A percentile compares a stretch with the other conserved stretches of the same genome.
Conservation (phyloP, 2,113 vertebrate species). For the Nasalis larvatus region DNA sequence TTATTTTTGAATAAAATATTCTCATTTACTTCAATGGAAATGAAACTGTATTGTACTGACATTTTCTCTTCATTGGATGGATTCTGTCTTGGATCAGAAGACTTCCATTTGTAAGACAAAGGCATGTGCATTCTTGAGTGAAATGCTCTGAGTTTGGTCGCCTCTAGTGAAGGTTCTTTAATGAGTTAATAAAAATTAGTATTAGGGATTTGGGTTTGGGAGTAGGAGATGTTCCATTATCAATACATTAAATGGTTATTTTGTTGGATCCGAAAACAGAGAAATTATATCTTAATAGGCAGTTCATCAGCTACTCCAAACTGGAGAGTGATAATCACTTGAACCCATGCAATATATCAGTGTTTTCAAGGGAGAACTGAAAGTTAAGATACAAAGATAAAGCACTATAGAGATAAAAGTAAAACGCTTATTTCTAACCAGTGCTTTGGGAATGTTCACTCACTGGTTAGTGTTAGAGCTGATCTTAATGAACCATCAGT, state of each 20-base stretch:
- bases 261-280: neutral
- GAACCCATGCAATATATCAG: neutral
- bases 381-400: conserved; percentile 59
- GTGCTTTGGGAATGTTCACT: conserved; percentile 52
- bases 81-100: neutral
- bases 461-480: conserved; percentile 18
- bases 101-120: neutral
- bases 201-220: neutral
- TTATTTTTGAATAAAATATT: neutral
- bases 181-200: neutral
- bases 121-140: neutral
- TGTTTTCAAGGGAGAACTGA: conserved; percentile 55
- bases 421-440: neutral
- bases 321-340: conserved; percentile 10
- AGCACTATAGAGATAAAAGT: conserved; percentile 46
- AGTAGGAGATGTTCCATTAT: neutral
- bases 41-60: neutral
- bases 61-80: neutral
- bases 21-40: neutral
- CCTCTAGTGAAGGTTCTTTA: neutral
- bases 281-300: neutral
- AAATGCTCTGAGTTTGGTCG: neutral
- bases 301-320: conserved; percentile 23
- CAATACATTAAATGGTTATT: neutral
- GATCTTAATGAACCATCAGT: neutral